These are phyloP conservation scores for Melanocharis versteri DNA, from an alignment of 2,113 vertebrate genomes.

Conservation along the genomic window DNA sequence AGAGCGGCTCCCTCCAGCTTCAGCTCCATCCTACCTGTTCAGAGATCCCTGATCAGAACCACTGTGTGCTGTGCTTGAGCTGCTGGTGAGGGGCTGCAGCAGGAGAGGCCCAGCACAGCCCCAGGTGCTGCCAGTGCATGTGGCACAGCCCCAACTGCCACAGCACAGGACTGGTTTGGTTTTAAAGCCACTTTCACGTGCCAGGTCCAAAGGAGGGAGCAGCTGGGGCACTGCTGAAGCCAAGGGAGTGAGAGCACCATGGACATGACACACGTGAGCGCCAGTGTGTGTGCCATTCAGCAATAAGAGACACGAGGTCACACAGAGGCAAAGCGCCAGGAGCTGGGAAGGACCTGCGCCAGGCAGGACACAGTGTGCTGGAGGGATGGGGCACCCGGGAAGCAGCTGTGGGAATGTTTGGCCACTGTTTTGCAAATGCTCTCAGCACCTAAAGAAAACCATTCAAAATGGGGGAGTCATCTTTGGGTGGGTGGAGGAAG, in stretches of 20 bases:
- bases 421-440: background rate
- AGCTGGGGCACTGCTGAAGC: background rate
- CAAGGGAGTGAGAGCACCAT: background rate
- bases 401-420: background rate
- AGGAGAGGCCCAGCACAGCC: background rate
- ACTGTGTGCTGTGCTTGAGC: fast-evolving
- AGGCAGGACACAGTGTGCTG: fast-evolving
- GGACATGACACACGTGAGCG: fast-evolving
- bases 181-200: background rate
- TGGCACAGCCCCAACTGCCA: background rate
- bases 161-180: background rate
- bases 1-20: background rate
- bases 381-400: fast-evolving
- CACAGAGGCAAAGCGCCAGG: background rate
- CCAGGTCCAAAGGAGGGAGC: background rate
- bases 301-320: background rate
- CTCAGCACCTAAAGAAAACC: background rate
- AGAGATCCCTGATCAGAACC: background rate
- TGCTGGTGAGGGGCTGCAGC: background rate
- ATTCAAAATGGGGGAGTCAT: background rate
- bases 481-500: background rate
- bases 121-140: background rate
- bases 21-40: background rate
- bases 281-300: background rate
- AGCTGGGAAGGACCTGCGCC: fast-evolving